Evolutionary conservation across 2,113 vertebrate species (phyloP).

Genomic region (Numida meleagris): DNA sequence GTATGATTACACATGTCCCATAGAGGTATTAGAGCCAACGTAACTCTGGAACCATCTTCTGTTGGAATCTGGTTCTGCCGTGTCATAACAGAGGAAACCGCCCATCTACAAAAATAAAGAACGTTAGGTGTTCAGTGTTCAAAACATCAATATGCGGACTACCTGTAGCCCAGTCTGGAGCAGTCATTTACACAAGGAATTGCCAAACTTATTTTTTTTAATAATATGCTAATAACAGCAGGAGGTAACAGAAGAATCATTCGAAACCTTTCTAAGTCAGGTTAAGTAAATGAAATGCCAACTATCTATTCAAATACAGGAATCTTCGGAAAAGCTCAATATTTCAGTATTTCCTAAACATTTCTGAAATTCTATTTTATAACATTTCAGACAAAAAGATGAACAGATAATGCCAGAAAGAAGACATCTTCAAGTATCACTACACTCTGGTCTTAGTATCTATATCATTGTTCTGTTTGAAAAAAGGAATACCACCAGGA

Average conservation of each 20-base stretch:
- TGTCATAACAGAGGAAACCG: conserved; percentile 97
- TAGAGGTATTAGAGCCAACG: conserved; percentile 93
- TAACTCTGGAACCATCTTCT: conserved; percentile 94
- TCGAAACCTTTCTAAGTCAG: not conserved
- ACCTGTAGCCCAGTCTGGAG: not conserved
- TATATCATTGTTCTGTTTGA: not conserved
- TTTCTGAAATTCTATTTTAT: not conserved
- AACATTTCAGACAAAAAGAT: not conserved
- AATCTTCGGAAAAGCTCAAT: not conserved
- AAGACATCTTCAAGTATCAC: not conserved
- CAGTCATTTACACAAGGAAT: not conserved
- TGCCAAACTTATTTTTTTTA: not conserved
- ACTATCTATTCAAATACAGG: not conserved
- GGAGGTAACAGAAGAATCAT: not conserved
- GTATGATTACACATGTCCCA: conserved; percentile 99
- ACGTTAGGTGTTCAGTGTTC: not conserved
- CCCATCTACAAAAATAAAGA: conserved; percentile 84
- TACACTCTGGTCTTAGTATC: not conserved
- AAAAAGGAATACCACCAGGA: not conserved
- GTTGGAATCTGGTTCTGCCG: conserved; percentile 98
- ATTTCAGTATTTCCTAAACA: not conserved
- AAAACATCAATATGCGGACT: not conserved
- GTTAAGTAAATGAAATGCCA: not conserved
- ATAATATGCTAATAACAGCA: not conserved
- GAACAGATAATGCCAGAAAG: not conserved